These are phyloP conservation scores for Desmodus rotundus DNA, from an alignment of 2,113 vertebrate species.

Conservation along the genomic window DNA sequence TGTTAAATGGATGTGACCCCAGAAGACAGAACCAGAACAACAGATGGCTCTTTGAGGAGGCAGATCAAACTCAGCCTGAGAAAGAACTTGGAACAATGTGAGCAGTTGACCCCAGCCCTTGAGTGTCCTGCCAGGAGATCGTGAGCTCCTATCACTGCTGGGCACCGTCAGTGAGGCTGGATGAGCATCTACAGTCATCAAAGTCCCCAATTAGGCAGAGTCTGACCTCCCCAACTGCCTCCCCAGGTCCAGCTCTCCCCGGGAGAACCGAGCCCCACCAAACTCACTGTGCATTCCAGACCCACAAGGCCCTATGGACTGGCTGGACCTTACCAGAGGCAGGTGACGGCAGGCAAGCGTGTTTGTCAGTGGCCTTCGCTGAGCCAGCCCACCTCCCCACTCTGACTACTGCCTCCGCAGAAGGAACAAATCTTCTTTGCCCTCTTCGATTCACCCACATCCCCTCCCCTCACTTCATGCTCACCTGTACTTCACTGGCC, in stretches of 20 bases:
- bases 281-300: background rate
- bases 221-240: background rate
- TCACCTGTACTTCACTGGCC: background rate
- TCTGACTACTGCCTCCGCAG: background rate
- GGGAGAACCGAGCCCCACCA: background rate
- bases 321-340: background rate
- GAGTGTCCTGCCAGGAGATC: background rate
- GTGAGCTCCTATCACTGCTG: background rate
- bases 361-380: background rate
- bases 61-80: background rate
- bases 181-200: background rate
- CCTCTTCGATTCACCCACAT: background rate
- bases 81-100: background rate
- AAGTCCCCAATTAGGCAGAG: background rate
- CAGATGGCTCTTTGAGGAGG: background rate
- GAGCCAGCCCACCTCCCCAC: background rate
- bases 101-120: background rate
- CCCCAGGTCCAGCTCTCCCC: background rate
- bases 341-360: background rate
- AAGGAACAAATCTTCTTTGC: background rate
- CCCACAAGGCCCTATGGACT: accelerated
- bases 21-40: background rate
- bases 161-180: background rate
- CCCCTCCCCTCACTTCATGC: background rate
- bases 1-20: background rate